phyloP scores from a whole-genome alignment of 2,113 vertebrate genomes.

The Lophura nycthemera region DNA sequence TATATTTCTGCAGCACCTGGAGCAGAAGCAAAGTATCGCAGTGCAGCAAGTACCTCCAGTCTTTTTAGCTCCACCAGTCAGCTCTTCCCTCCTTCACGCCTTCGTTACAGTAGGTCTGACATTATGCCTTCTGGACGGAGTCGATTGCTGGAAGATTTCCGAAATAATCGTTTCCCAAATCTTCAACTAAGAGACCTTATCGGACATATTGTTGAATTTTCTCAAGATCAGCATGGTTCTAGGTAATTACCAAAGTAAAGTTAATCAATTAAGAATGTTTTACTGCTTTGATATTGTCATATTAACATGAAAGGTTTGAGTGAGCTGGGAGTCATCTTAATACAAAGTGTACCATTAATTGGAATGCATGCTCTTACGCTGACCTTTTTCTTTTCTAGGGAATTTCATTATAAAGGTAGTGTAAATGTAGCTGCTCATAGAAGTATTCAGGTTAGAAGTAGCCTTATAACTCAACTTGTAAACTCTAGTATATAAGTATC shows the following conservation, averaged over 20 bases:
- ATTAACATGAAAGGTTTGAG: neutral
- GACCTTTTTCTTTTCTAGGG: neutral
- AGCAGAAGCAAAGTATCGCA: slow-evolving; percentile 95
- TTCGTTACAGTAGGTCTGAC: slow-evolving; percentile 94
- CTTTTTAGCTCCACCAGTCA: slow-evolving; percentile 97
- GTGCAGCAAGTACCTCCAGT: slow-evolving; percentile 88
- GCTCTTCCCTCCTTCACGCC: slow-evolving; percentile 93
- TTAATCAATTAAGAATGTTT: neutral
- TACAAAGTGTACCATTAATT: neutral
- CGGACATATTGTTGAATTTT: slow-evolving; percentile 97
- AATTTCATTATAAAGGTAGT: neutral
- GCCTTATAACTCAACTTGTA: slow-evolving; percentile 35
- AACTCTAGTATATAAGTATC: neutral
- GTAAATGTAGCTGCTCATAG: neutral
- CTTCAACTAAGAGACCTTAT: slow-evolving; percentile 94
- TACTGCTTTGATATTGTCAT: neutral
- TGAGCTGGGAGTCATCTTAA: neutral
- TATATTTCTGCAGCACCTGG: slow-evolving; percentile 98
- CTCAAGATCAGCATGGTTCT: slow-evolving; percentile 96
- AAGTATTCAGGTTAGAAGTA: slow-evolving; percentile 3
- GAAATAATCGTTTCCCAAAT: slow-evolving; percentile 97
- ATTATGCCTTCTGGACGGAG: slow-evolving; percentile 96
- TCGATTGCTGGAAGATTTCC: slow-evolving; percentile 93
- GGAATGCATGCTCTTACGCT: neutral
- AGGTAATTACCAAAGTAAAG: slow-evolving; percentile 78